Percentiles rank a stretch among this genome's conserved stretches.
phyloP scores from a whole-genome alignment of 1,140 invertebrate species.

The Drosophila melanogaster region Release_6_plus_ISO1_MT NT_037436.4:22029501-22030000 shows the following conservation, averaged over 20 bases:
- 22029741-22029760: neutral
- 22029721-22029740: constrained; percentile 13
- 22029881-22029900: too few species aligned
- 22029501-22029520: neutral
- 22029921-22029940: too few species aligned
- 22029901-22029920: too few species aligned
- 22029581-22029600: neutral
- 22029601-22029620: neutral
- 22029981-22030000: too few species aligned
- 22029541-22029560: neutral
- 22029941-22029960: too few species aligned
- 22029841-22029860: neutral
- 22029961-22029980: too few species aligned
- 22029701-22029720: neutral
- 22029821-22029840: constrained; percentile 14
- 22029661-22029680: neutral
- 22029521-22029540: neutral
- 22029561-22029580: neutral
- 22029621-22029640: constrained; percentile 1
- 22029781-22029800: neutral
- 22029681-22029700: constrained; percentile 8
- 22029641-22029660: neutral
- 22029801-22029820: neutral
- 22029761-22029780: neutral
- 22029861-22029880: neutral